Base-by-base conservation (phyloP, 1,140 invertebrate genomes). In the Aplysia californica region DNA sequence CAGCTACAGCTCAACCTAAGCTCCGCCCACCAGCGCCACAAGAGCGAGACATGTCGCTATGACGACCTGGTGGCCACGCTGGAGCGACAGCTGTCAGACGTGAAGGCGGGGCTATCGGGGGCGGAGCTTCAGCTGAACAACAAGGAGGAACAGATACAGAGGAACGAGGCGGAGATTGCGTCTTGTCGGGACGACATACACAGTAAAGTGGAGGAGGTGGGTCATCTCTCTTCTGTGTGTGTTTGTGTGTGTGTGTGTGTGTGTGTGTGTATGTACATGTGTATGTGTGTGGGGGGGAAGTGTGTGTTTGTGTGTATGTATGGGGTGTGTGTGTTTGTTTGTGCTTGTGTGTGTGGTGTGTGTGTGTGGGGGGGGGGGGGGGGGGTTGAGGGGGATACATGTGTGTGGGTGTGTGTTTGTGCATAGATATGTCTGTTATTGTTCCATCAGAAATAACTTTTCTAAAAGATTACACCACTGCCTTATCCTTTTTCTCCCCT, bases 1-100 rank as follows among this genome's bases (percentile, higher is more conserved):
- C 86, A 89, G 70, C 73, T 89, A 20, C 87, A 89, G 75, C 78
- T 88, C 59, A 88, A 87, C 76, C 78, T 90, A 35, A 84, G 86
- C 0, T 80, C 84, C n/a, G 82, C 86, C 35, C 85, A 87, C 55
- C 84, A 87, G 50, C 80, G 86, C 3, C 84, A 87, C 75, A 88
- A 88, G 76, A 77, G 83, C 36, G 88, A 90, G 50, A 80, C 81
- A 0, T 81, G 75, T 2, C 79, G 83, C 10, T 78, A 83, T 10
- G 85, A 88, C 33, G 86, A 87, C 2, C 81, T 83, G 61, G 65
- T 87, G 31, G 76, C 75, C 29, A 65, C 71, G 0, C 71, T 88
- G 59, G 83, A 88, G 64, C 75, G 72, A 15, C 81, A 84, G 33
- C 78, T 88, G 23, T 41, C 70, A 4, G 82, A 86, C 21, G 68